Evolutionary conservation across 2,888 invertebrate species (phyloP).

Genomic region (Pammene aurita): DNA sequence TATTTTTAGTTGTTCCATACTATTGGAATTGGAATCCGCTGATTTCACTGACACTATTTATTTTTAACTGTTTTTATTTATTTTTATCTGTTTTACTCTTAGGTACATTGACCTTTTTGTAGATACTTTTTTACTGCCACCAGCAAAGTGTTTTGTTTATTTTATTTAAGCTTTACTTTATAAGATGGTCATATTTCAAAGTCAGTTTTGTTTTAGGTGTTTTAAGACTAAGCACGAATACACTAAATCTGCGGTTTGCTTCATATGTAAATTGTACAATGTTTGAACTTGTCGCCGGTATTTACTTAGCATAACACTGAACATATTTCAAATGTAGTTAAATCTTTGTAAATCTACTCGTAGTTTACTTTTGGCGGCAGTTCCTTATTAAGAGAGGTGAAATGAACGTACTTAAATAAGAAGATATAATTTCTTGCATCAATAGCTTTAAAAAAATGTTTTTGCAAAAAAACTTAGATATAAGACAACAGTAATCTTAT

Average conservation of each 20-base stretch:
- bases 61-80: too few species aligned
- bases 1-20: too few species aligned
- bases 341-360: not conserved
- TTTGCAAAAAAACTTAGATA: too few species aligned
- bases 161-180: not conserved
- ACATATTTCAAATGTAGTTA: slow-evolving; percentile 8
- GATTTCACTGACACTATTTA: too few species aligned
- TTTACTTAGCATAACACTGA: slow-evolving; percentile 24
- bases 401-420: not conserved
- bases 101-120: not conserved
- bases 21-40: too few species aligned
- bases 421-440: not conserved
- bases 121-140: not conserved
- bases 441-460: too few species aligned
- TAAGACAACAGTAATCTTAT: too few species aligned
- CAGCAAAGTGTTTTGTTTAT: not conserved
- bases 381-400: not conserved
- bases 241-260: slow-evolving; percentile 21
- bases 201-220: slow-evolving; percentile 29
- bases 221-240: slow-evolving; percentile 23
- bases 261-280: slow-evolving; percentile 31
- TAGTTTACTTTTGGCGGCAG: slow-evolving; percentile 1
- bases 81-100: too few species aligned
- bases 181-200: slow-evolving; percentile 1
- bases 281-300: slow-evolving; percentile 23